Evolutionary conservation across 2,797 vertebrate genomes (phyloP).

Genomic region (Enteromius paludinosus): DNA sequence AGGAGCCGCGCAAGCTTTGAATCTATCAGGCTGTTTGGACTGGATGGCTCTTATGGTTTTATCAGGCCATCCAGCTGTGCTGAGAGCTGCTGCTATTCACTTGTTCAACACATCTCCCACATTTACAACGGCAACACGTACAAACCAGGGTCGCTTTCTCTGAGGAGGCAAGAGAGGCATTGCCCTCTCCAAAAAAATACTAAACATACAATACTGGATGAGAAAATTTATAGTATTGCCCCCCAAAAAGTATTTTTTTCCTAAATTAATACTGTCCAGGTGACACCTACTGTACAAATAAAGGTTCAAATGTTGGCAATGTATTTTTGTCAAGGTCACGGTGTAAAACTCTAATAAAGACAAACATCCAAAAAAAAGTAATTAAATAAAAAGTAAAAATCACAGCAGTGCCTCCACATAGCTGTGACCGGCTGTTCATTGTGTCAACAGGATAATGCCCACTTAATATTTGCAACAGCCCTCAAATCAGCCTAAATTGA

Average conservation of each 20-base stretch:
- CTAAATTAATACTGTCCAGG: no score
- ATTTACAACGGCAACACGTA: conserved; percentile 11
- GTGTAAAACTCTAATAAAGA: neutral
- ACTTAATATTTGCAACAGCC: neutral
- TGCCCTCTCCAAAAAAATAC: neutral
- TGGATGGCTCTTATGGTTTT: conserved; percentile 24
- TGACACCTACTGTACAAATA: neutral
- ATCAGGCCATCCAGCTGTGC: conserved; percentile 50
- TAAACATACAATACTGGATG: neutral
- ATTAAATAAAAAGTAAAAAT: neutral
- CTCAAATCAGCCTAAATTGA: neutral
- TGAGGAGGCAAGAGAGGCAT: neutral
- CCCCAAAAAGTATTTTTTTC: neutral
- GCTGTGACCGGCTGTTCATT: neutral
- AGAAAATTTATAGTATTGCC: neutral
- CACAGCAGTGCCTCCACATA: neutral
- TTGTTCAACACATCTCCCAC: conserved; percentile 16
- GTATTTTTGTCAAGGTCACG: neutral
- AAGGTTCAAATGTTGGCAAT: neutral
- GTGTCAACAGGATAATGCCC: neutral
- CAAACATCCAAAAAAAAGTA: neutral
- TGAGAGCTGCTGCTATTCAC: conserved; percentile 23
- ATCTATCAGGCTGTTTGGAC: conserved; percentile 32
- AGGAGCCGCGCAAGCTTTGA: conserved; percentile 18
- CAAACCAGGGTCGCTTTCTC: neutral